Evolutionary conservation across 2,797 vertebrate species (phyloP).

Genomic region (Alcedo quadribrachys): DNA sequence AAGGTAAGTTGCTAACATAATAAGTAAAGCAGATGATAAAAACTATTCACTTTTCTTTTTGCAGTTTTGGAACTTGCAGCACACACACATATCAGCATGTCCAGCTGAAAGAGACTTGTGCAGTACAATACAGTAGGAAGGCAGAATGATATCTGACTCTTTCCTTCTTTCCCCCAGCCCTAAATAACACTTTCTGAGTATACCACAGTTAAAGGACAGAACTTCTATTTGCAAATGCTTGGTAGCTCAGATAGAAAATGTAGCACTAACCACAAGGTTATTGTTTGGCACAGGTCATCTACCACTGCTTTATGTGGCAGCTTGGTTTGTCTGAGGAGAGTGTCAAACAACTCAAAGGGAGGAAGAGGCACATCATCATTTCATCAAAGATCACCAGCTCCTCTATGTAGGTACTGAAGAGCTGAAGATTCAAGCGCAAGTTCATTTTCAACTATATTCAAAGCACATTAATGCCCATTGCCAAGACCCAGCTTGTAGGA

Average conservation of each 20-base stretch:
- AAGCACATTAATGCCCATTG: neutral
- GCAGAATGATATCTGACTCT: neutral
- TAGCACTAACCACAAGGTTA: neutral
- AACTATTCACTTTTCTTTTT: slow-evolving; percentile 39
- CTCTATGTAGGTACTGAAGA: neutral
- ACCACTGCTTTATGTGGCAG: neutral
- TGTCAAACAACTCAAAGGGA: neutral
- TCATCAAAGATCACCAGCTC: neutral
- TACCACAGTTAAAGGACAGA: neutral
- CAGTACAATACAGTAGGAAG: neutral
- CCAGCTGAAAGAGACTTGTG: neutral
- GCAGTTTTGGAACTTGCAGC: slow-evolving; percentile 18
- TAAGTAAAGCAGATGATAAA: slow-evolving; percentile 58
- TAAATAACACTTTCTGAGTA: neutral
- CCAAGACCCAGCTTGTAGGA: neutral
- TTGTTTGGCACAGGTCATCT: neutral
- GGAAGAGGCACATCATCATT: neutral
- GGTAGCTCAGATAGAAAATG: neutral
- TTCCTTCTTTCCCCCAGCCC: neutral
- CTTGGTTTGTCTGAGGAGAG: neutral
- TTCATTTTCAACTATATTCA: neutral
- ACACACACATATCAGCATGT: neutral
- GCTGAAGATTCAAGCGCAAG: neutral
- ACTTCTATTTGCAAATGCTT: neutral
- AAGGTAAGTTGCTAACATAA: slow-evolving; percentile 37